Percentiles rank a stretch among this genome's conserved stretches.
phyloP scores from a whole-genome alignment of 1,140 invertebrate species.

The Xylocopa sonorina region DNA sequence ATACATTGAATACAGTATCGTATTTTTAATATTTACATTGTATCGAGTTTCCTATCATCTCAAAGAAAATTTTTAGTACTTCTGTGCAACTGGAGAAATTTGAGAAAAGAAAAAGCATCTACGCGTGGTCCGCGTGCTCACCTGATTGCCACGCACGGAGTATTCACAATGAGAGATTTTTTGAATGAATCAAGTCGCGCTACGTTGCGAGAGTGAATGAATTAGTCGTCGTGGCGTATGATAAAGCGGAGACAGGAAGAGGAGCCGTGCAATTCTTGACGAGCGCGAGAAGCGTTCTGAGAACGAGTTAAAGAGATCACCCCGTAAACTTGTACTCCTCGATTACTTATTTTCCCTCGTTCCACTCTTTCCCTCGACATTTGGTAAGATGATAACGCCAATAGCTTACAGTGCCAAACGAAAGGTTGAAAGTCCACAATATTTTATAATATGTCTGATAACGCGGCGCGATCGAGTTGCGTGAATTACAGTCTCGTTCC shows the following conservation, averaged over 20 bases:
- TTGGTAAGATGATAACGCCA: constrained; percentile 4
- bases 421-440: constrained; percentile 45
- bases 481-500: constrained; percentile 8
- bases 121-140: background rate
- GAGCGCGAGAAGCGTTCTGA: constrained; percentile 23
- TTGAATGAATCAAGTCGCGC: background rate
- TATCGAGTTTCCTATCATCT: no score
- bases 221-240: background rate
- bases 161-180: background rate
- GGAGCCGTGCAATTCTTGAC: background rate
- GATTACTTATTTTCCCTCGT: constrained; percentile 42
- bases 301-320: constrained; percentile 20
- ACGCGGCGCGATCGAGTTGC: background rate
- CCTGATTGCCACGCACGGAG: constrained; percentile 13
- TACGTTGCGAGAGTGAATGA: constrained; percentile 18
- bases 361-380: background rate
- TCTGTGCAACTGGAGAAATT: no score
- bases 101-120: background rate
- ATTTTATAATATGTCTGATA: constrained; percentile 31
- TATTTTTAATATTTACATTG: no score
- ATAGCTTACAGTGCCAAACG: background rate
- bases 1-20: background rate
- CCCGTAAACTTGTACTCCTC: background rate
- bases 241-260: constrained; percentile 1
- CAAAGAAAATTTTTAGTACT: no score